phyloP scores from a whole-genome alignment of 2,113 vertebrate genomes.

The Rousettus leschenaultii region DNA sequence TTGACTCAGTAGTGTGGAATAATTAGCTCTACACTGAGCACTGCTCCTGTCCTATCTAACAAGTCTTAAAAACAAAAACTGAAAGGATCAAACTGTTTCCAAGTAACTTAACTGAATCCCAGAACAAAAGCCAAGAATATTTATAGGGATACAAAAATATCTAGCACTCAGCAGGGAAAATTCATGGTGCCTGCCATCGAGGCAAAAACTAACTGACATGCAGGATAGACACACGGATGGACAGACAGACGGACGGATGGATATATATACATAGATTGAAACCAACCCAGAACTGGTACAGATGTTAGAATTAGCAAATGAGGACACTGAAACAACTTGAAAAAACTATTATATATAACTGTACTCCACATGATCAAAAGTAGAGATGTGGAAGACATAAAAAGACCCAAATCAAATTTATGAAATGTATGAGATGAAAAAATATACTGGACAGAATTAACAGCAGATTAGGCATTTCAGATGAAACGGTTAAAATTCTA shows the following conservation, averaged over 20 bases:
- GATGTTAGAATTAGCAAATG: not conserved
- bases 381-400: not conserved
- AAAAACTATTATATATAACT: not conserved
- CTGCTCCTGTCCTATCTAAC: not conserved
- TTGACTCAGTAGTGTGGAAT: not conserved
- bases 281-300: not conserved
- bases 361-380: not conserved
- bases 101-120: not conserved
- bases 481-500: not conserved
- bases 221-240: accelerated
- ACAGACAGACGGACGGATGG: too few relatives aligned
- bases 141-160: conserved; percentile 19
- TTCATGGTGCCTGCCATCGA: not conserved
- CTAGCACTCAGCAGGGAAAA: not conserved
- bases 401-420: conserved; percentile 9
- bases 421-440: not conserved
- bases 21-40: not conserved
- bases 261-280: not conserved
- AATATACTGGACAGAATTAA: not conserved
- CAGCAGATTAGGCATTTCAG: not conserved
- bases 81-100: conserved; percentile 7
- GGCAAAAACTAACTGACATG: not conserved
- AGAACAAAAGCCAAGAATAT: conserved; percentile 6
- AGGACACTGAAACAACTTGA: not conserved
- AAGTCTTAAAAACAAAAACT: not conserved